These are phyloP conservation scores for Enteromius fasciolatus DNA, from an alignment of 2,797 vertebrate genomes.

Conservation along the genomic window DNA sequence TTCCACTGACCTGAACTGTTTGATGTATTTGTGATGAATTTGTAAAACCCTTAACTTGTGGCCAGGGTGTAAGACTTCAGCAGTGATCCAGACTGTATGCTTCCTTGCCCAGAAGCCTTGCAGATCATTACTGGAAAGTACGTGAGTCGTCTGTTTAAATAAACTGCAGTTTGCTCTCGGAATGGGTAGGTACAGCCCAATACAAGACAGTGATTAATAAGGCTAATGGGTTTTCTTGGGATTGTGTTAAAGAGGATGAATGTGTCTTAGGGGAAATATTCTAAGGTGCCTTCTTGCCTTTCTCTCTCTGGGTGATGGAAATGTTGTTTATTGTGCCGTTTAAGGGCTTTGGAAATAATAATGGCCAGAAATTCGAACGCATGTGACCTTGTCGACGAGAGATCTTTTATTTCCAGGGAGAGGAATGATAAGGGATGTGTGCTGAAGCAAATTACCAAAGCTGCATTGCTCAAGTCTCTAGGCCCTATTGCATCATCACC, in stretches of 20 bases:
- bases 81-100: slow-evolving; percentile 5
- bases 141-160: not conserved
- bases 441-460: slow-evolving; percentile 24
- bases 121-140: slow-evolving; percentile 6
- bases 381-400: slow-evolving; percentile 18
- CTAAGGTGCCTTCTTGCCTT: not conserved
- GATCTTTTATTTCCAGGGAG: slow-evolving; percentile 31
- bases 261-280: slow-evolving; percentile 12
- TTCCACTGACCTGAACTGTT: not conserved
- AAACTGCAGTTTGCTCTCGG: not conserved
- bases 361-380: not conserved
- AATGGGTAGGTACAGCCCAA: not conserved
- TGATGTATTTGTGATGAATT: not conserved
- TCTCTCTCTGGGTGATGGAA: not conserved
- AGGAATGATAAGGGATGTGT: slow-evolving; percentile 37
- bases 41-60: slow-evolving; percentile 1
- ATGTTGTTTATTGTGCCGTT: slow-evolving; percentile 22
- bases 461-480: slow-evolving; percentile 8
- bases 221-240: slow-evolving; percentile 25
- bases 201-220: slow-evolving; percentile 44
- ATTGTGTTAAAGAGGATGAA: slow-evolving; percentile 27
- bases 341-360: slow-evolving; percentile 23
- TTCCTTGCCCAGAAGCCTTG: slow-evolving; percentile 8
- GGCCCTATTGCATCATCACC: slow-evolving; percentile 39
- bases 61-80: not conserved